These are phyloP conservation scores for Echiichthys vipera DNA, from an alignment of 2,797 vertebrate genomes.

Conservation along the genomic window DNA sequence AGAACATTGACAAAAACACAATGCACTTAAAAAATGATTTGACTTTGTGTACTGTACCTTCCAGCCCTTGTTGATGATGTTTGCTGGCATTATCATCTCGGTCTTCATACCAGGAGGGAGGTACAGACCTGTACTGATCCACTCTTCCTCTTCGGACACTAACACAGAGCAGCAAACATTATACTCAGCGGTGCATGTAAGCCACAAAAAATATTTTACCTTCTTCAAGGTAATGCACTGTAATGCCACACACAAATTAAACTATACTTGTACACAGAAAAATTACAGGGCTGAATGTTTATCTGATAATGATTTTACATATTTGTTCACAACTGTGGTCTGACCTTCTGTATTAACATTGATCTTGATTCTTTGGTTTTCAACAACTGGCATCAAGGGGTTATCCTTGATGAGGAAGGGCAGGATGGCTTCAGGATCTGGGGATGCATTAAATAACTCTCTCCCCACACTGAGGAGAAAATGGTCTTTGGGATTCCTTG, in stretches of 20 bases:
- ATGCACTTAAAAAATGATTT: background rate
- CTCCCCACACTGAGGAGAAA: constrained; percentile 71
- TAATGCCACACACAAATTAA: background rate
- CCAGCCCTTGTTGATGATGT: constrained; percentile 77
- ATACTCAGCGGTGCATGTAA: background rate
- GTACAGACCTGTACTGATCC: constrained; percentile 91
- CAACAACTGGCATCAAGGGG: constrained; percentile 42
- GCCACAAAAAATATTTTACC: background rate
- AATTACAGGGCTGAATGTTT: background rate
- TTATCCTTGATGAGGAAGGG: constrained; percentile 70
- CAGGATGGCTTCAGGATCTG: constrained; percentile 73
- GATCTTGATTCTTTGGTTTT: constrained; percentile 59
- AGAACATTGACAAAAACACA: background rate
- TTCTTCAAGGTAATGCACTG: background rate
- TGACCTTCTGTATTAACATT: constrained; percentile 66
- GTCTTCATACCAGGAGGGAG: constrained; percentile 85
- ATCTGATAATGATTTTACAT: background rate
- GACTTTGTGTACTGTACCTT: constrained; percentile 12
- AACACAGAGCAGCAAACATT: background rate
- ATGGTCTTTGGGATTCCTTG: constrained; percentile 68
- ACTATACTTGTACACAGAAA: background rate
- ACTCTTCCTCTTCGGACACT: constrained; percentile 72
- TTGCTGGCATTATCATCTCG: constrained; percentile 77
- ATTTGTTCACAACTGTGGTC: background rate
- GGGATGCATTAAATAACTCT: constrained; percentile 69